Percentiles rank a stretch among this genome's conserved stretches.
phyloP scores from a whole-genome alignment of 2,113 vertebrate species.

The Myotis brandtii region DNA sequence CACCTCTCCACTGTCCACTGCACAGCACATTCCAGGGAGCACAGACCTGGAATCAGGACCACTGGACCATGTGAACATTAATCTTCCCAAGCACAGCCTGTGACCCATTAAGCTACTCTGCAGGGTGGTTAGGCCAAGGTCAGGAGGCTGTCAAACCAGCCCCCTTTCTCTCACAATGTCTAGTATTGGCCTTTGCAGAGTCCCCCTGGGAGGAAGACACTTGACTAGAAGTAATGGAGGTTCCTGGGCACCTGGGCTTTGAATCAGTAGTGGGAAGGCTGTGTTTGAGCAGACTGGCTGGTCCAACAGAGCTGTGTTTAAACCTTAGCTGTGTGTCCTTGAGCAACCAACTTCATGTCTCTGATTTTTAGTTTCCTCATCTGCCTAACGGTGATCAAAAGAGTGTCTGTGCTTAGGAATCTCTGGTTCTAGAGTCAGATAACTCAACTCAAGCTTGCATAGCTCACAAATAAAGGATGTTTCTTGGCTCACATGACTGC shows the following conservation, averaged over 20 bases:
- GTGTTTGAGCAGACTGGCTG: background rate
- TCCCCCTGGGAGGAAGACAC: background rate
- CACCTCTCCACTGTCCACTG: background rate
- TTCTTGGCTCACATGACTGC: background rate
- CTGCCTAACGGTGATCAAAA: background rate
- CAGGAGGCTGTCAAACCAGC: background rate
- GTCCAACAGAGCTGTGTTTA: background rate
- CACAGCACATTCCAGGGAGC: background rate
- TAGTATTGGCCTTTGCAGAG: background rate
- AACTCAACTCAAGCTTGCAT: background rate
- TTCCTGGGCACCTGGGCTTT: background rate
- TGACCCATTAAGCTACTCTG: background rate
- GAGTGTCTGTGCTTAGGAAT: background rate
- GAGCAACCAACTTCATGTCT: background rate
- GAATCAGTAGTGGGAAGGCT: background rate
- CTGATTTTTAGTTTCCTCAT: background rate
- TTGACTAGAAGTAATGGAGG: background rate
- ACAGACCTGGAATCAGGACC: background rate
- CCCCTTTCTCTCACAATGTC: background rate
- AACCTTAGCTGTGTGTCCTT: background rate
- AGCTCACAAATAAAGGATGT: background rate
- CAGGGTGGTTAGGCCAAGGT: background rate
- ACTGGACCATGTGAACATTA: background rate
- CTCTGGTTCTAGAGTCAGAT: background rate
- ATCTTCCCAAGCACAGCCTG: background rate